A percentile compares a stretch with the other conserved stretches of the same genome.
Conservation (phyloP, 2,797 vertebrate species). For the Sebastes iracundus region DNA sequence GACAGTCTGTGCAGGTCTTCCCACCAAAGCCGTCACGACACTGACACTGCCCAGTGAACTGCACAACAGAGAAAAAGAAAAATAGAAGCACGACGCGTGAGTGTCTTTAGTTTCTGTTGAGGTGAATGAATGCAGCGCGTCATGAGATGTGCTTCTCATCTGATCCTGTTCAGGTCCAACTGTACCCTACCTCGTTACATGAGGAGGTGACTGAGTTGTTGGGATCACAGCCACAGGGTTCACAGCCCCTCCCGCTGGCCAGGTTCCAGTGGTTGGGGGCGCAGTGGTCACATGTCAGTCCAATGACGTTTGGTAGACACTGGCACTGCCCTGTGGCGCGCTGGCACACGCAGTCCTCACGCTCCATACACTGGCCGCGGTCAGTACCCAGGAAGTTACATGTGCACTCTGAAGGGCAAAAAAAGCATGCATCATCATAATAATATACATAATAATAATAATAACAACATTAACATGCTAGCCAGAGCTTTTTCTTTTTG, state of each 20-base stretch:
- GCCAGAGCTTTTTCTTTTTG: background rate
- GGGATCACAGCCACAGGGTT: slow-evolving; percentile 89
- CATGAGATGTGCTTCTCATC: background rate
- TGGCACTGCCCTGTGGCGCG: slow-evolving; percentile 90
- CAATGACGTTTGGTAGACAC: slow-evolving; percentile 90
- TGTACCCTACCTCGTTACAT: slow-evolving; percentile 90
- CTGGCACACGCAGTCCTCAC: slow-evolving; percentile 90
- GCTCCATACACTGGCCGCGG: slow-evolving; percentile 85
- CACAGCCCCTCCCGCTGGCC: slow-evolving; percentile 88
- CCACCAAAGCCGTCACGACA: slow-evolving; percentile 94
- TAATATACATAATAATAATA: background rate
- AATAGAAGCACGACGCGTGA: background rate
- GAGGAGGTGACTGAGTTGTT: slow-evolving; percentile 86
- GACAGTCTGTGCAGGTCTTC: slow-evolving; percentile 90
- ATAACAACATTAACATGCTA: background rate
- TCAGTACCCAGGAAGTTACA: slow-evolving; percentile 93
- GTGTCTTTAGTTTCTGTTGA: background rate
- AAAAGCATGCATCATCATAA: background rate
- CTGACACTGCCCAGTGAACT: slow-evolving; percentile 96
- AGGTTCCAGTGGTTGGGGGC: slow-evolving; percentile 94
- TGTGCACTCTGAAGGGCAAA: slow-evolving; percentile 85
- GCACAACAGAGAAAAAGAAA: background rate
- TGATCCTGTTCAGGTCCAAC: background rate
- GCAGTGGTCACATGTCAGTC: slow-evolving; percentile 92
- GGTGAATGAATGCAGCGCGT: background rate